Evolutionary conservation across 2,888 invertebrate species (phyloP).

Genomic region (Perithous albicinctus): DNA sequence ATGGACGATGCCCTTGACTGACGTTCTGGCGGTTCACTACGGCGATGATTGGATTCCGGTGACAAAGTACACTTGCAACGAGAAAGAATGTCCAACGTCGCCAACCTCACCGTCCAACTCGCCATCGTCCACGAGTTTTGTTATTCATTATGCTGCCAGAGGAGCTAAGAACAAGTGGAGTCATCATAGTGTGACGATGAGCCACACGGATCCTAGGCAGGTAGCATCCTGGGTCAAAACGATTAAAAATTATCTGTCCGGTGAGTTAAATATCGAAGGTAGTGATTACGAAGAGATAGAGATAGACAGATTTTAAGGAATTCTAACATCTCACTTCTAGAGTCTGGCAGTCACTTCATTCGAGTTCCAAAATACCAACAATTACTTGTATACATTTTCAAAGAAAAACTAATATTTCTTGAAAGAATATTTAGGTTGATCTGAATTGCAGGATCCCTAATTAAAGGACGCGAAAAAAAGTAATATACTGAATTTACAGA

Average conservation of each 20-base stretch:
- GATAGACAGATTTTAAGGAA: no score
- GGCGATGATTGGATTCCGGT: conserved; percentile 83
- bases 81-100: conserved; percentile 73
- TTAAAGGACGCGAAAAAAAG: no score
- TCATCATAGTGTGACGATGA: conserved; percentile 86
- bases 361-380: no score
- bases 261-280: conserved; percentile 85
- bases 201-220: conserved; percentile 87
- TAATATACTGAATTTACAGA: no score
- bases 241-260: conserved; percentile 86
- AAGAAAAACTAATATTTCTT: no score
- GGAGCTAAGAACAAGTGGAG: conserved; percentile 87
- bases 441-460: no score
- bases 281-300: no score
- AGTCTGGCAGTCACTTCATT: no score
- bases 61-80: conserved; percentile 80
- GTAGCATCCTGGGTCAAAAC: conserved; percentile 88
- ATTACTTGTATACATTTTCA: no score
- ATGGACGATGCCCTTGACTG: conserved; percentile 86
- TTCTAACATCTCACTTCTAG: no score
- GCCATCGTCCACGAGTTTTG: conserved; percentile 85
- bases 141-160: conserved; percentile 88
- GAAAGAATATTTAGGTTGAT: no score
- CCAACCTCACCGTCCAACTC: conserved; percentile 67
- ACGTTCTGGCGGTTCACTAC: conserved; percentile 86